phyloP scores from a whole-genome alignment of 2,888 invertebrate genomes.

The Volucella inflata region DNA sequence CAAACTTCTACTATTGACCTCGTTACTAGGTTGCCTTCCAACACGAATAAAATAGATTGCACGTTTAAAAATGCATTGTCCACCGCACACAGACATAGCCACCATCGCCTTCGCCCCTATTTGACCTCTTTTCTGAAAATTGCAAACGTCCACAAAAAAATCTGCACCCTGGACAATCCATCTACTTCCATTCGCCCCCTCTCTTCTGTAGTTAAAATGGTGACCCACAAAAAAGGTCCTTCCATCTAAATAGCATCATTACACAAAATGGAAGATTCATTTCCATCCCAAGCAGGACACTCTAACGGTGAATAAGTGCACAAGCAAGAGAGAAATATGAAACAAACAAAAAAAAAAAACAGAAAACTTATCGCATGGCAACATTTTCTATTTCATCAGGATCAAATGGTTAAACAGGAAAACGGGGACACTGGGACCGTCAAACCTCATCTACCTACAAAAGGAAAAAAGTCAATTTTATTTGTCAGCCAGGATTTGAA shows the following conservation, averaged over 20 bases:
- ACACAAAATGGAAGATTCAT: slow-evolving; percentile 66
- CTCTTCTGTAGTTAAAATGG: slow-evolving; percentile 26
- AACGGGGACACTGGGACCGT: slow-evolving; percentile 20
- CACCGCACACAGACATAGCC: slow-evolving; percentile 6
- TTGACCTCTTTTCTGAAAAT: slow-evolving; percentile 55
- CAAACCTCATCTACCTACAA: neutral
- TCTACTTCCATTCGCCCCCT: neutral
- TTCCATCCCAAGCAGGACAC: slow-evolving; percentile 47
- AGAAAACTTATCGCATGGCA: slow-evolving; percentile 58
- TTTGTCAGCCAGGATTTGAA: slow-evolving; percentile 63
- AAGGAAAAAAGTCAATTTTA: slow-evolving; percentile 50
- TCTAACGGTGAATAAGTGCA: slow-evolving; percentile 24
- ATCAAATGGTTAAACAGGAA: slow-evolving; percentile 58
- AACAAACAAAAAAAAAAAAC: slow-evolving; percentile 59
- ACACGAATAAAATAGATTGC: slow-evolving; percentile 64
- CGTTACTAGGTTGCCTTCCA: slow-evolving; percentile 36
- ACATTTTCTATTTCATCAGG: slow-evolving; percentile 71
- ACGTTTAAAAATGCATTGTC: slow-evolving; percentile 59
- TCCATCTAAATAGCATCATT: slow-evolving; percentile 73
- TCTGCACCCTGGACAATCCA: slow-evolving; percentile 53
- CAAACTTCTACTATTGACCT: slow-evolving; percentile 65
- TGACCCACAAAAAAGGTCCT: slow-evolving; percentile 71
- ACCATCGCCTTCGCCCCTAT: slow-evolving; percentile 28
- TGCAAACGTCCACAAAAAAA: slow-evolving; percentile 62
- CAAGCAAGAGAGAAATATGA: slow-evolving; percentile 5